Base-by-base conservation (phyloP, 1,140 invertebrate species). In the Chironomus striatipennis region DNA sequence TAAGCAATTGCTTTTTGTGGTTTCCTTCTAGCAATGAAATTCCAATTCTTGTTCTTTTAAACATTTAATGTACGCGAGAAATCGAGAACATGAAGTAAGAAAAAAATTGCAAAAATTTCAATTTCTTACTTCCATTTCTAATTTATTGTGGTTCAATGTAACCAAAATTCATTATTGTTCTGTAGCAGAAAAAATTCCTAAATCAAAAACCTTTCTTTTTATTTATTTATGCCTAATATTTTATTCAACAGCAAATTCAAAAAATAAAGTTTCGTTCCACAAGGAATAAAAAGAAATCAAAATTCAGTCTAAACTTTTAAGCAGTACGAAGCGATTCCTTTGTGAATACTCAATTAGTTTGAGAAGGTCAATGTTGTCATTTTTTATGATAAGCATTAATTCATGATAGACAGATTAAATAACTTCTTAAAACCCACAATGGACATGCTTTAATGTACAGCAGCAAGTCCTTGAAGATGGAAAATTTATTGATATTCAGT, bases 1-100 rank as follows among this genome's bases (percentile, higher is more conserved):
- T 21, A 70, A 70, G 65, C 17, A 70, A 70, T 70, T 70, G 65
- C 17, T 70, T 70, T 70, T 20, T 70, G 65, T 20, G 65, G 65
- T 70, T 70, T 70, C 47, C 43, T 47, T 34, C 24, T 34, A 34
- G 24, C 24, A 34, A 34, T 34, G 24, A 34, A 34, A 34, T 5
- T 34, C 5, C 5, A n/a, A 5, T 34, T 34, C 24, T 34, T 34
- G 5, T 34, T 34, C 5, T 34, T 34, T 34, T 34, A n/a, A n/a
- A n/a, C n/a, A 34, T 34, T 34, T 34, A 34, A n/a, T n/a, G 24
- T 34, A 34, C 24, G 24, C 24, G 24, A 34, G 24, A 34, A 34
- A 34, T 34, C 24, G 24, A 34, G 24, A 34, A 34, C 24, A 34
- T 34, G 24, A 34, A 5, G 24, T 34, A 34, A 5, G 5, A 34